These are phyloP conservation scores for Hetaerina titia DNA, from an alignment of 2,888 invertebrate genomes.

Conservation along the genomic window DNA sequence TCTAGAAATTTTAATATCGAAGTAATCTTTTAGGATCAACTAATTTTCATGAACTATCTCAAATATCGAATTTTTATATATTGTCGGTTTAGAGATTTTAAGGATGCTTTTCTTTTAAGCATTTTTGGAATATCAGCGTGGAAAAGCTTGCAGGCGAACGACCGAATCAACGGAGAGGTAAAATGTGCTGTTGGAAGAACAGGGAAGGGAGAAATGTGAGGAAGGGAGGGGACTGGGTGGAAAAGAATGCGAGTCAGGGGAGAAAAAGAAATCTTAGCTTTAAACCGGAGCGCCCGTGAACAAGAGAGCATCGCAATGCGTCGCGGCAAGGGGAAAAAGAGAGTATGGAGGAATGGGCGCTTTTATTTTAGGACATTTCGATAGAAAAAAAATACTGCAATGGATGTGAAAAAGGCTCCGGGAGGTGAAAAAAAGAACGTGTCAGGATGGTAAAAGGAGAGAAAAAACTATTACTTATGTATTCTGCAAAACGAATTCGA, in stretches of 20 bases:
- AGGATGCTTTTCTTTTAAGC: no score
- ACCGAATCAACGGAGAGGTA: no score
- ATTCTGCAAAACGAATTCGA: neutral
- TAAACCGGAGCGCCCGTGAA: neutral
- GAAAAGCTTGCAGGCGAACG: no score
- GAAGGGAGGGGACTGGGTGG: neutral
- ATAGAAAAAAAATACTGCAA: neutral
- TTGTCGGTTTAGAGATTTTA: no score
- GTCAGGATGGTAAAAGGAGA: neutral
- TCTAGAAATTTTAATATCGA: no score
- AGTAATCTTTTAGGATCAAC: no score
- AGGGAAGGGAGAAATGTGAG: neutral
- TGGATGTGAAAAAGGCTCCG: neutral
- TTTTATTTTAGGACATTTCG: neutral
- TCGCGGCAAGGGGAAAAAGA: neutral
- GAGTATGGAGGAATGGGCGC: neutral
- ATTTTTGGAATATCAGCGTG: no score
- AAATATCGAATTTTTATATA: no score
- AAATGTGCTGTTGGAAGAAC: no score
- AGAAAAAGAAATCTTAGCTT: neutral
- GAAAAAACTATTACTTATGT: neutral
- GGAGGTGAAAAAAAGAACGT: neutral
- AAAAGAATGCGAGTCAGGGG: neutral
- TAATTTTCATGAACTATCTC: no score
- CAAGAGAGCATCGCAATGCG: conserved; percentile 13